A percentile compares a stretch with the other conserved stretches of the same genome.
Evolutionary conservation across 2,888 invertebrate species (phyloP).

Genomic region (Halocaridina rubra): DNA sequence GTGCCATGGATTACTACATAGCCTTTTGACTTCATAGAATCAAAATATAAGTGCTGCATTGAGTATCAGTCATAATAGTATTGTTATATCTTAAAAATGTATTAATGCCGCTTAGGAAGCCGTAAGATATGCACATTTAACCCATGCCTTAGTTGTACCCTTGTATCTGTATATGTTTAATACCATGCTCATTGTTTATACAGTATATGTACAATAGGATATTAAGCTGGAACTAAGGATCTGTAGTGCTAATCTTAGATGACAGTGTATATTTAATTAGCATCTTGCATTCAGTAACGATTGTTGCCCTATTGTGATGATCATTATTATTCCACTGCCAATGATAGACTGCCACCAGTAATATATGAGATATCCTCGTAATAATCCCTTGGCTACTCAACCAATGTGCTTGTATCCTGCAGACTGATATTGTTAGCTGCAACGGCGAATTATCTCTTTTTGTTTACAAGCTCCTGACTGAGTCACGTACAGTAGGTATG

Average conservation of each 20-base stretch:
- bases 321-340: neutral
- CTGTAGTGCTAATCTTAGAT: too few species aligned
- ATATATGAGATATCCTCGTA: neutral
- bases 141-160: too few species aligned
- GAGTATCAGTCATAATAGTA: neutral
- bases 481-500: too few species aligned
- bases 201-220: neutral
- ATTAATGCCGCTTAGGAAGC: neutral
- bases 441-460: neutral
- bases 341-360: neutral
- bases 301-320: neutral
- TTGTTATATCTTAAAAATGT: conserved; percentile 6
- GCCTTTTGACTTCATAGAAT: conserved; percentile 27
- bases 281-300: too few species aligned
- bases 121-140: too few species aligned
- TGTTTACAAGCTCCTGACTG: too few species aligned
- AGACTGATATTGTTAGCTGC: neutral
- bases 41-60: conserved; percentile 42
- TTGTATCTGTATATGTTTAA: too few species aligned
- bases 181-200: too few species aligned
- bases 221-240: neutral
- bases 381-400: neutral
- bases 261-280: too few species aligned
- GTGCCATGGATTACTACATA: conserved; percentile 20
- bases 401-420: too few species aligned